Percentiles rank a stretch among this genome's conserved stretches.
These are phyloP conservation scores for Orthonyx spaldingii DNA, from an alignment of 2,113 vertebrate species.

Conservation along the genomic window DNA sequence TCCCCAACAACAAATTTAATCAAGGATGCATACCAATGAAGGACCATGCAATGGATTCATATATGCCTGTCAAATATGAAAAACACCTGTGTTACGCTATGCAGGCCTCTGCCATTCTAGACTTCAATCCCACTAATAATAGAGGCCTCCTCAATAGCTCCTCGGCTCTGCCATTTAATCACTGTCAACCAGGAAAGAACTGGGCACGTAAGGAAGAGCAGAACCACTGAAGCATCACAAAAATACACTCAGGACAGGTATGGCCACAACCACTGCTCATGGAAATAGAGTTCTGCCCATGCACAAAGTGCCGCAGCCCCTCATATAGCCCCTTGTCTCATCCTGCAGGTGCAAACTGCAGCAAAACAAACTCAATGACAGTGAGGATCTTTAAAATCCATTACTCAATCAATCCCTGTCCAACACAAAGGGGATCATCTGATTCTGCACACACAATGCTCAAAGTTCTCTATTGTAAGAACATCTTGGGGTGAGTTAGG, in stretches of 20 bases:
- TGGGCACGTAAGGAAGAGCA: background rate
- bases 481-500: background rate
- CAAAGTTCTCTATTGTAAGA: background rate
- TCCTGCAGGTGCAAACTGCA: background rate
- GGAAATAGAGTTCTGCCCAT: background rate
- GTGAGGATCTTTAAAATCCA: background rate
- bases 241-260: background rate
- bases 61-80: constrained; percentile 3
- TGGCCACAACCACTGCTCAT: background rate
- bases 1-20: constrained; percentile 8
- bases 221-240: background rate
- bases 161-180: background rate
- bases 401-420: background rate
- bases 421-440: background rate
- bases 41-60: background rate
- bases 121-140: background rate
- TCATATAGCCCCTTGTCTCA: background rate
- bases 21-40: constrained; percentile 22
- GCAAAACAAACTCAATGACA: background rate
- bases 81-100: background rate
- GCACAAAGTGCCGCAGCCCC: rapidly evolving
- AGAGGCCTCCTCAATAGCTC: background rate
- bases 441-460: background rate
- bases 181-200: background rate
- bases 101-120: background rate